Evolutionary conservation across 2,113 vertebrate species (phyloP).

Genomic region (Lipophrys pholis): DNA sequence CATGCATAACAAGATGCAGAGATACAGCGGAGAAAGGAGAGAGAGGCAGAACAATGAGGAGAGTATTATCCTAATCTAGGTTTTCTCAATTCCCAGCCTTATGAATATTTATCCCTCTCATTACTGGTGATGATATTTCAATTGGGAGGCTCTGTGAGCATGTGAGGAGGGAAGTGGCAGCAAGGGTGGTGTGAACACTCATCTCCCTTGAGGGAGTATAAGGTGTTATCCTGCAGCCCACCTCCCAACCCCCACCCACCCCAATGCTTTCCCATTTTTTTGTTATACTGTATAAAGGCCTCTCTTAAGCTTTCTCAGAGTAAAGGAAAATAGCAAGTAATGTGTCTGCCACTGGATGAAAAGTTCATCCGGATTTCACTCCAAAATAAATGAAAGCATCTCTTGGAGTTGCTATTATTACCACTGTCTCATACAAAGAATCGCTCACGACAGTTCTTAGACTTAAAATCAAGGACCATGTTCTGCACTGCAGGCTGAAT

Average conservation of each 20-base stretch:
- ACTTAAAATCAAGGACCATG: constrained; percentile 16
- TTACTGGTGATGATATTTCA: constrained; percentile 74
- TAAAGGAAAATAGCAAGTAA: constrained; percentile 3
- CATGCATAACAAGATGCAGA: constrained; percentile 61
- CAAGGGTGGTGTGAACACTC: not conserved
- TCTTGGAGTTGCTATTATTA: constrained; percentile 11
- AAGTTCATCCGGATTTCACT: constrained; percentile 4
- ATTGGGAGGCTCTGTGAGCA: constrained; percentile 62
- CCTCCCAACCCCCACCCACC: not conserved
- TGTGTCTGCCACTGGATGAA: constrained; percentile 1
- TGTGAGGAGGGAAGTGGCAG: constrained; percentile 24
- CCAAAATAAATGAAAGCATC: constrained; percentile 5
- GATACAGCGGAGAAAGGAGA: constrained; percentile 40
- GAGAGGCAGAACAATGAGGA: constrained; percentile 60
- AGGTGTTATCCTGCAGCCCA: constrained; percentile 34
- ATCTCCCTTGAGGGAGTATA: constrained; percentile 23
- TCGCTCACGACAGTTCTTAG: constrained; percentile 51
- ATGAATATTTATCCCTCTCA: constrained; percentile 80
- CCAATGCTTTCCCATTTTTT: constrained; percentile 35
- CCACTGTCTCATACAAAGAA: constrained; percentile 9
- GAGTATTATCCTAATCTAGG: constrained; percentile 71
- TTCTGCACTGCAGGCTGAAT: constrained; percentile 27
- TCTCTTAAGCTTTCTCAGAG: constrained; percentile 18
- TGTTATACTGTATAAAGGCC: constrained; percentile 24
- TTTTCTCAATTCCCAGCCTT: constrained; percentile 60